These are phyloP conservation scores for Ceratoteleas bidentatus DNA, from an alignment of 1,140 invertebrate genomes.

Conservation along the genomic window DNA sequence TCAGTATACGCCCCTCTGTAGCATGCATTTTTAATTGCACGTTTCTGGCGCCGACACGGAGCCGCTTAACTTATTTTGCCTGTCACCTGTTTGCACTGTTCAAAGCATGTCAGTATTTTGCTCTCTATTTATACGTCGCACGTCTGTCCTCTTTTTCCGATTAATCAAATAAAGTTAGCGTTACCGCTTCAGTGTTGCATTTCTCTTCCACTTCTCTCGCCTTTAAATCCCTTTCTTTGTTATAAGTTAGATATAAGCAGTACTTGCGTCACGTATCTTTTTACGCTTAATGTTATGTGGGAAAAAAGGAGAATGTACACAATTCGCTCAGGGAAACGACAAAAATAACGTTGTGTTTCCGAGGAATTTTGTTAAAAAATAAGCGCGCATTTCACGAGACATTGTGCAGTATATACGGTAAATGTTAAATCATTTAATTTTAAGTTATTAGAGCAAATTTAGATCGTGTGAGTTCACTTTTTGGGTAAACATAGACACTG, in stretches of 20 bases:
- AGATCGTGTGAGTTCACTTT: too few relatives aligned
- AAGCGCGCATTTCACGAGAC: too few relatives aligned
- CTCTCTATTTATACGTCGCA: constrained; percentile 3
- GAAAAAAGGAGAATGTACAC: too few relatives aligned
- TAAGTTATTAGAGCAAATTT: too few relatives aligned
- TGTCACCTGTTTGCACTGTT: background rate
- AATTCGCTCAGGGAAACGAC: too few relatives aligned
- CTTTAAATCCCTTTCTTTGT: constrained; percentile 6
- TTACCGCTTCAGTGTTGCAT: background rate
- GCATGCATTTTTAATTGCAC: background rate
- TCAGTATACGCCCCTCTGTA: constrained; percentile 81
- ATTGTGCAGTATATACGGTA: too few relatives aligned
- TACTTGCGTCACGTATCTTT: constrained; percentile 1
- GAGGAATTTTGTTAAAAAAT: too few relatives aligned
- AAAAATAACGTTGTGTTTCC: too few relatives aligned
- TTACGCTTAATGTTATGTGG: too few relatives aligned
- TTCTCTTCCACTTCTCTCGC: background rate
- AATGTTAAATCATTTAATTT: too few relatives aligned
- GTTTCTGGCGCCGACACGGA: constrained; percentile 22
- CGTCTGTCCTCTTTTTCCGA: constrained; percentile 14
- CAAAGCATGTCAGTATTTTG: constrained; percentile 13
- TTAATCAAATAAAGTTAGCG: constrained; percentile 15
- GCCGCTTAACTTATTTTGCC: background rate
- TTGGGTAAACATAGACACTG: too few relatives aligned
- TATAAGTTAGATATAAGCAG: background rate